Evolutionary conservation across 1,140 invertebrate genomes (phyloP), one percentile per base, ranked within the genome.

Genomic region (Rhagoletis pomonella): DNA sequence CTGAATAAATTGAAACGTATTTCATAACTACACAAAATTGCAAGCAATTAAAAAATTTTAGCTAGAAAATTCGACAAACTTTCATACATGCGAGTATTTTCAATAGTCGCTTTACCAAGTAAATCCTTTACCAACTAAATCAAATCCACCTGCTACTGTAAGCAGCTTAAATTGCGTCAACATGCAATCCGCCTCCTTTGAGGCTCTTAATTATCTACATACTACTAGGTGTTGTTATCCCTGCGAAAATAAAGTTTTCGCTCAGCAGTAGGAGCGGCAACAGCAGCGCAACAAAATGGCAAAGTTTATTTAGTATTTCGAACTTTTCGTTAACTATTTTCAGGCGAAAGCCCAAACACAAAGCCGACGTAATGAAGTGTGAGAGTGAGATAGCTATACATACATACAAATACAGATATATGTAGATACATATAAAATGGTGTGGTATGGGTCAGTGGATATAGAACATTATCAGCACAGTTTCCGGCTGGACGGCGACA

Each of bases 321-420:
- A 81, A 81, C 73, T 81, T 81, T 58, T 50, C 73, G 47, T 58
- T 81, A 81, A 81, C 73, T 81, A 55, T 55, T 29, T 81, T 81
- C 47, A 81, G 55, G 10, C 73, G 47, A 81, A 81, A 55, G 47
- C 17, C 73, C 73, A 55, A 50, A 81, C 29, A 81, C 73, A 81
- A 81, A 81, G 73, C 19, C 19, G 73, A 55, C 73, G 73, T 81
- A 81, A 81, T 81, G 73, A 81, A 81, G 73, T 81, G 73, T 81
- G 47, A 81, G 73, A 19, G 47, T n/a, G 6, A 81, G 17, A 81
- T 81, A 81, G 29, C 10, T 44, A 42, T 17, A 69, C 17, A 14
- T 69, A 44, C 4, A 9, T 29, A 65, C 17, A 65, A 6, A n/a
- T 65, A 29, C 29, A 29, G n/a, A 29, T 29, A 9, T 29, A 29